Evolutionary conservation across 2,888 invertebrate species (phyloP).

Genomic region (Sarcophaga carnaria): DNA sequence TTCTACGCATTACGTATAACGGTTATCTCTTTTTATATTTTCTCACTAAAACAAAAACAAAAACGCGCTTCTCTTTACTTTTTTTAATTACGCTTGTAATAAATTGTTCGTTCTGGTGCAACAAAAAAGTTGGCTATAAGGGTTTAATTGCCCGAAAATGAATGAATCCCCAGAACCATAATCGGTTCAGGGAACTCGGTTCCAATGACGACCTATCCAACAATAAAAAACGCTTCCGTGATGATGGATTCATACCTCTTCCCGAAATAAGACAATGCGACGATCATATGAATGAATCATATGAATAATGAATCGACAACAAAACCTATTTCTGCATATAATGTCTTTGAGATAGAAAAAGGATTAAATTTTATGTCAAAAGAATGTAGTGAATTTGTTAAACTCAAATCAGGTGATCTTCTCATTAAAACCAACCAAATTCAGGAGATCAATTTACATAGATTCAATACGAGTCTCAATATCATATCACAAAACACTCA

Average conservation of each 20-base stretch:
- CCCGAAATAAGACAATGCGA: neutral
- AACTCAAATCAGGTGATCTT: too few species aligned
- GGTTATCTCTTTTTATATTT: neutral
- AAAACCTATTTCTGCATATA: conserved; percentile 5
- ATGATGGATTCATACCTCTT: neutral
- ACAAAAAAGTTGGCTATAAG: neutral
- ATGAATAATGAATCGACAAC: neutral
- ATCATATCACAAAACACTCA: too few species aligned
- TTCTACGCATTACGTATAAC: neutral
- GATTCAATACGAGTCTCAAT: too few species aligned
- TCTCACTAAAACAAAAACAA: neutral
- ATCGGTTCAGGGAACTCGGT: neutral
- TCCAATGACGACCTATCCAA: neutral
- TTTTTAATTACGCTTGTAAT: neutral
- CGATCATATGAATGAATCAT: neutral
- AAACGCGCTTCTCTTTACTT: neutral
- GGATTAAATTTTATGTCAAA: too few species aligned
- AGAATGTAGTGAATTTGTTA: too few species aligned
- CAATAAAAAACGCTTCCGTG: neutral
- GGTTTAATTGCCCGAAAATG: neutral
- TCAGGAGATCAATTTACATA: too few species aligned
- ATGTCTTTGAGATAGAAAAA: neutral
- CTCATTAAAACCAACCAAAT: too few species aligned
- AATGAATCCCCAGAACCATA: neutral
- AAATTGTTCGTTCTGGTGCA: neutral